phyloP scores from a whole-genome alignment of 2,888 invertebrate species.

The Byasa hedistus region DNA sequence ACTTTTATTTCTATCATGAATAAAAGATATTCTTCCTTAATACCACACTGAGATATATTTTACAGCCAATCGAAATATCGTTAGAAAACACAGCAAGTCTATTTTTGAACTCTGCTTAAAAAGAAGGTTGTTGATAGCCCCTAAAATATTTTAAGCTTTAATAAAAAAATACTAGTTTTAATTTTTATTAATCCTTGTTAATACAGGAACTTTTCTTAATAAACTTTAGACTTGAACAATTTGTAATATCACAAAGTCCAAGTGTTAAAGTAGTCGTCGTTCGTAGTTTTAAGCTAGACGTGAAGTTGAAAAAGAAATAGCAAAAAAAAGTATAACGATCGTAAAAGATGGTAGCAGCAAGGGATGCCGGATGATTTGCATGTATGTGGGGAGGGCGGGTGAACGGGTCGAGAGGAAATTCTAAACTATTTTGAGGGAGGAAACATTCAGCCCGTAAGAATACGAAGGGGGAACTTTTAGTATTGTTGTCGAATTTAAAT shows the following conservation, averaged over 20 bases:
- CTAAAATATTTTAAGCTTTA: no score
- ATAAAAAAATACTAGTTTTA: no score
- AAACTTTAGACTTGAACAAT: no score
- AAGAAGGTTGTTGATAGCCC: no score
- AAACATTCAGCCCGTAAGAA: constrained; percentile 28
- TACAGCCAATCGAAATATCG: no score
- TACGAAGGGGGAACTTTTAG: constrained; percentile 29
- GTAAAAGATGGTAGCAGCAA: constrained; percentile 46
- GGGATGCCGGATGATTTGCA: constrained; percentile 55
- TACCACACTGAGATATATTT: no score
- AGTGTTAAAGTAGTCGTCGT: background rate
- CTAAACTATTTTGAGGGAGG: constrained; percentile 31
- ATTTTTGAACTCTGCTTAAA: no score
- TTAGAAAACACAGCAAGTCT: no score
- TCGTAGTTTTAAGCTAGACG: background rate
- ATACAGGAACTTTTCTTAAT: no score
- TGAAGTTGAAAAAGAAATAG: background rate
- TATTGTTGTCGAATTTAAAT: constrained; percentile 31
- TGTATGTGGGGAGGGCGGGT: constrained; percentile 36
- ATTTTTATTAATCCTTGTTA: no score
- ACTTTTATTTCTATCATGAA: no score
- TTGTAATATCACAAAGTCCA: background rate
- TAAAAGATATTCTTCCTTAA: no score
- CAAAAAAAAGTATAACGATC: constrained; percentile 45
- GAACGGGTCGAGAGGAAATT: constrained; percentile 25